These are phyloP conservation scores for Centroberyx gerrardi DNA, from an alignment of 2,797 vertebrate species.

Conservation along the genomic window DNA sequence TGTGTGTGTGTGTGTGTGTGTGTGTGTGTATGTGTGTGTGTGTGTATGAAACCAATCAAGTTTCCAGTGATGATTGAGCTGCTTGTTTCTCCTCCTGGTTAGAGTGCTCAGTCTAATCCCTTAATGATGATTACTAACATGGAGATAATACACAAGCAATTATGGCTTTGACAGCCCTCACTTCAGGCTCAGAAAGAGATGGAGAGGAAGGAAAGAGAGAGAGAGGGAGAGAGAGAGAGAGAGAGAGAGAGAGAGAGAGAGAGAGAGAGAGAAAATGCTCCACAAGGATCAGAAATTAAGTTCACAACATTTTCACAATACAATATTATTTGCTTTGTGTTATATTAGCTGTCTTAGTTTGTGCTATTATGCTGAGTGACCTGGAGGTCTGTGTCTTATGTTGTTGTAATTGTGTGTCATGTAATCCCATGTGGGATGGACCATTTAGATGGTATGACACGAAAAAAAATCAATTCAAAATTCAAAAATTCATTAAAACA, in stretches of 20 bases:
- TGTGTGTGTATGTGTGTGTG: conserved; percentile 23
- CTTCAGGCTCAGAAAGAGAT: conserved; percentile 25
- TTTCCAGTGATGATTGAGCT: conserved; percentile 54
- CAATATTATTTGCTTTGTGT: too few relatives aligned
- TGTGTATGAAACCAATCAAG: conserved; percentile 57
- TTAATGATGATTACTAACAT: conserved; percentile 70
- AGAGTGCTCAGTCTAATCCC: conserved; percentile 57
- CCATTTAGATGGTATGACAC: too few relatives aligned
- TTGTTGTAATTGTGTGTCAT: too few relatives aligned
- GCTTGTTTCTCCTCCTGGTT: conserved; percentile 46
- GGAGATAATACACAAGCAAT: conserved; percentile 59
- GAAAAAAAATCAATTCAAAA: too few relatives aligned
- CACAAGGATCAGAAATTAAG: too few relatives aligned
- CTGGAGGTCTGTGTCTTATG: too few relatives aligned
- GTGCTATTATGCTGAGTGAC: too few relatives aligned
- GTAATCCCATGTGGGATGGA: too few relatives aligned
- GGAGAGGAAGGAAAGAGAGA: background rate
- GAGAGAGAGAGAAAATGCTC: too few relatives aligned
- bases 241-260: background rate
- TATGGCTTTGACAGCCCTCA: conserved; percentile 14
- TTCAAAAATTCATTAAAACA: too few relatives aligned
- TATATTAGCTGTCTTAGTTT: too few relatives aligned
- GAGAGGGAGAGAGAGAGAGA: background rate
- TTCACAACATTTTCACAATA: too few relatives aligned
- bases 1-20: conserved; percentile 14